Evolutionary conservation across 2,888 invertebrate genomes (phyloP), one percentile per base, ranked within the genome.

Genomic region (Podotricha telesiphe): DNA sequence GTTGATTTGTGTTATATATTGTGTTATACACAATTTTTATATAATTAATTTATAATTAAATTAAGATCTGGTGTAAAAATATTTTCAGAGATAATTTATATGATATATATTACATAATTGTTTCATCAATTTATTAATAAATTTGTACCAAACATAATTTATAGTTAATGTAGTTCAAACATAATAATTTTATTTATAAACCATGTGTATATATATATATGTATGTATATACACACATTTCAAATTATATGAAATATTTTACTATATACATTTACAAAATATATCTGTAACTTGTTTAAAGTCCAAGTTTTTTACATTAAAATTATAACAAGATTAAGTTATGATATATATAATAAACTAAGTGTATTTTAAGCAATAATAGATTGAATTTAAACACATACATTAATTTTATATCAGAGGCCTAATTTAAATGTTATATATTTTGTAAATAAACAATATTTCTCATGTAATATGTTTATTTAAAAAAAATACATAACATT

Each of bases 1-100:
- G 59, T 59, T 65, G 59, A 65, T 68, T 65, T 58, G 56, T 63
- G 37, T 34, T 51, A 17, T 42, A 58, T 22, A 59, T 59, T 50
- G 48, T 59, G 50, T 50, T 59, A 42, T 19, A 53, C 51, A 53
- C 22, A 40, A 50, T 34, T 56, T 47, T n/a, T 56, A 56, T 42
- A 67, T 28, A 42, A 42, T 28, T 61, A 47, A 61, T 61, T 61
- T 61, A 47, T 61, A 61, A 47, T 28, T 28, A 17, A 47, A 47
- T 17, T 11, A 22, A 61, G 45, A 34, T 28, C 17, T 28, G 28
- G 3, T 47, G 45, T 61, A 59, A 45, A 45, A 22, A 61, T 61
- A 28, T 22, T 48, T 20, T 42, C 6, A 40, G 40, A 22, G 20
- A 40, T 58, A 20, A 58, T 42, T 40, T 42, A 42, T 22, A 58